Conservation (phyloP, 2,888 invertebrate species). For the Lysandra coridon region DNA sequence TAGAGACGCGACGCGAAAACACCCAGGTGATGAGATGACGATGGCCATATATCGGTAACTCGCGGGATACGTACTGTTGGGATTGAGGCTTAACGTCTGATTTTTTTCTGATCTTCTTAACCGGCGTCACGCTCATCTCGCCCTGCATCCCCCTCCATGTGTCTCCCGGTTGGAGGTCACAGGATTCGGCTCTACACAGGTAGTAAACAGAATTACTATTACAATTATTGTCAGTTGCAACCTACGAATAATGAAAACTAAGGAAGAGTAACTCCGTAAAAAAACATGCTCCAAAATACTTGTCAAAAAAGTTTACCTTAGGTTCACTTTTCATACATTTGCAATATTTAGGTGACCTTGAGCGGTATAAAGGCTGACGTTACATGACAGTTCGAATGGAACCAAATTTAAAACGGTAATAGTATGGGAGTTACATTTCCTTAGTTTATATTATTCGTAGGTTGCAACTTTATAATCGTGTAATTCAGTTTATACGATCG, state of each 20-base stretch:
- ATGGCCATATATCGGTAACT: constrained; percentile 55
- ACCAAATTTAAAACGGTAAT: no score
- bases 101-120: constrained; percentile 86
- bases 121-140: constrained; percentile 90
- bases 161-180: constrained; percentile 88
- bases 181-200: constrained; percentile 91
- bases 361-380: no score
- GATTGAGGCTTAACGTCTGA: constrained; percentile 85
- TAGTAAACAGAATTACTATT: constrained; percentile 77
- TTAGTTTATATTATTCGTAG: no score
- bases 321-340: no score
- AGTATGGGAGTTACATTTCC: no score
- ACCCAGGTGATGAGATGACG: constrained; percentile 36
- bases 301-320: no score
- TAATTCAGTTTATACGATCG: neutral
- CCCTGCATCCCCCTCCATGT: constrained; percentile 89
- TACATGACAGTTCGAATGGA: no score
- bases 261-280: no score
- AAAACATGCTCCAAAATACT: no score
- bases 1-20: constrained; percentile 28
- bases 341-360: no score
- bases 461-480: neutral
- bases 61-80: constrained; percentile 81
- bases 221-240: constrained; percentile 49
- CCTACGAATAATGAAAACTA: no score